phyloP scores from a whole-genome alignment of 2,113 vertebrate species.

The Nothoprocta perdicaria region DNA sequence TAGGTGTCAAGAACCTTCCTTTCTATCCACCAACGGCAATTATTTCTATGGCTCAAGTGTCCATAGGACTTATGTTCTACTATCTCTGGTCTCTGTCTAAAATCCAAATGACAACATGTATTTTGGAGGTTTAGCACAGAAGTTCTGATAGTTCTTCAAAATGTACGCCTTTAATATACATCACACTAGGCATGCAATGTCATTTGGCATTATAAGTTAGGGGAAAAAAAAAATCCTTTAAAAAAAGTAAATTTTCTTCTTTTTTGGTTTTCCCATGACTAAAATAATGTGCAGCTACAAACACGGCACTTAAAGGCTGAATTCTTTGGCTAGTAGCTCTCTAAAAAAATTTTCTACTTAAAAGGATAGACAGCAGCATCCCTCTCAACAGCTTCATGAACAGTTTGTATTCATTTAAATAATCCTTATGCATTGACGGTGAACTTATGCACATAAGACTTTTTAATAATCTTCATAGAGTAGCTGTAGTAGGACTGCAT shows the following conservation, averaged over 20 bases:
- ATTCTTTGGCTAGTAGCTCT: background rate
- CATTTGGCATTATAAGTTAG: background rate
- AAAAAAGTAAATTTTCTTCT: background rate
- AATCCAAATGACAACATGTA: background rate
- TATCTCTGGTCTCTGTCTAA: background rate
- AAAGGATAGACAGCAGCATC: background rate
- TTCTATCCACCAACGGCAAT: background rate
- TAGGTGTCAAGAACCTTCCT: background rate
- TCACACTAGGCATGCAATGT: background rate
- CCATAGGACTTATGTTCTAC: background rate
- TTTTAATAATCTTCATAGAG: background rate
- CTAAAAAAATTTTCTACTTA: background rate
- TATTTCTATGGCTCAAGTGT: background rate
- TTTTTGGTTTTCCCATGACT: background rate
- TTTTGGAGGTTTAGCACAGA: background rate
- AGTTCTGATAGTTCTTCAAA: background rate
- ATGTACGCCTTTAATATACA: background rate
- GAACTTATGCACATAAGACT: background rate
- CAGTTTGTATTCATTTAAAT: background rate
- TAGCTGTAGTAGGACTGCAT: constrained; percentile 7
- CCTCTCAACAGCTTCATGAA: background rate
- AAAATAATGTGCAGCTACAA: background rate
- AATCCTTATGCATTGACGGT: background rate
- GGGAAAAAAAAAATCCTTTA: background rate
- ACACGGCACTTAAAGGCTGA: background rate